Evolutionary conservation across 1,140 invertebrate genomes (phyloP), one percentile per base, ranked within the genome.

Genomic region (Cyclina sinensis): DNA sequence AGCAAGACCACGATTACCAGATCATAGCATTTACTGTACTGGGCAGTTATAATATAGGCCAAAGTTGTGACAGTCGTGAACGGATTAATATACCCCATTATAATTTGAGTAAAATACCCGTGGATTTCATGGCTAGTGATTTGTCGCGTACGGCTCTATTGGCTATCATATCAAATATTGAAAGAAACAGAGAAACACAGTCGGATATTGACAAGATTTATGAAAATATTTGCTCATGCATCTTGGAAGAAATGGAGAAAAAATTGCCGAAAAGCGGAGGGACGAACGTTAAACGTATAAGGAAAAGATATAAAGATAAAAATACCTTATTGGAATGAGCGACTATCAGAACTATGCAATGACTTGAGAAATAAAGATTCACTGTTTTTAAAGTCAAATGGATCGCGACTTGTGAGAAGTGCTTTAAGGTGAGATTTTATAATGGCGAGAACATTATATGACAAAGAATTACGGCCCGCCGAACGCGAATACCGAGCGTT

Each of bases 241-340:
- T 80, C 1, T 16, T 21, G 43, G 37, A 4, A 21, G 74, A 89
- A 65, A 81, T 86, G 74, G 21, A 84, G 12, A 35, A 65, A 2
- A 70, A 24, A 11, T 35, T 86, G 18, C 70, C 73, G 16, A 54
- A 88, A 51, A 32, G 1, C 18, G 43, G 11, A 39, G 30, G 62
- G 51, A 70, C 65, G 21, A 57, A 57, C 51, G 51, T 21, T 4
- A 85, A 70, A 32, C 39, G 24, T 21, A 18, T 57, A 18, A 51
- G 5, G 18, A 65, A 65, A 11, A 27, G 30, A n/a, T 54, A 65
- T 21, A 81, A 59, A n/a, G 24, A 24, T 46, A 35, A 39, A 24
- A 51, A 54, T 80, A 46, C 51, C 81, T 3, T 68, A 48, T 27
- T 85, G 86, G 80, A 59, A 70, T 30, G 89, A 90, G 32, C 30